A percentile compares a stretch with the other conserved stretches of the same genome.
phyloP scores from a whole-genome alignment of 2,113 vertebrate species.

The Nothoprocta pentlandii region DNA sequence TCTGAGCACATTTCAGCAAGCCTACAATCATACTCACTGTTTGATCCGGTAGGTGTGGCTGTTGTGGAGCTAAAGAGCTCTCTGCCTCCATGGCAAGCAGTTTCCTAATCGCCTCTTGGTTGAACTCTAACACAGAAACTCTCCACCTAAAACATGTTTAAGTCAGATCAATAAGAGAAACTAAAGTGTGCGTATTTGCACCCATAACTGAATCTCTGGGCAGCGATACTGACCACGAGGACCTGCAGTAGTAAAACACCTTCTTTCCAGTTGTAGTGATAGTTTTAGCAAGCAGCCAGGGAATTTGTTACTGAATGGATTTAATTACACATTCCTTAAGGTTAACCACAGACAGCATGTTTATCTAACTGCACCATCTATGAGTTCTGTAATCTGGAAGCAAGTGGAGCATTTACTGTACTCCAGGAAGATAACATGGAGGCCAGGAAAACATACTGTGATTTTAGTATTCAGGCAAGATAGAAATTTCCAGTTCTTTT shows the following conservation, averaged over 20 bases:
- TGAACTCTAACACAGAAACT: neutral
- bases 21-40: neutral
- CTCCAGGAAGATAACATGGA: neutral
- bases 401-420: neutral
- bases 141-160: neutral
- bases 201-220: neutral
- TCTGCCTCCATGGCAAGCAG: neutral
- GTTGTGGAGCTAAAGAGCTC: neutral
- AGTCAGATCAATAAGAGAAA: neutral
- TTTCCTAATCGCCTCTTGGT: neutral
- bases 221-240: neutral
- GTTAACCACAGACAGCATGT: neutral
- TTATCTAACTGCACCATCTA: neutral
- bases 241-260: neutral
- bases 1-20: neutral
- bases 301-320: neutral
- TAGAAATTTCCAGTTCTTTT: neutral
- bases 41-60: neutral
- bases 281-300: neutral
- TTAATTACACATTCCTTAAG: conserved; percentile 5
- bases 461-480: neutral
- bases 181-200: neutral
- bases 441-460: neutral
- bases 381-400: neutral
- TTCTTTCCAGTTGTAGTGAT: neutral